Evolutionary conservation across 2,888 invertebrate species (phyloP), one percentile per base, ranked within the genome.

Genomic region (Pachliopta kotzebuea): DNA sequence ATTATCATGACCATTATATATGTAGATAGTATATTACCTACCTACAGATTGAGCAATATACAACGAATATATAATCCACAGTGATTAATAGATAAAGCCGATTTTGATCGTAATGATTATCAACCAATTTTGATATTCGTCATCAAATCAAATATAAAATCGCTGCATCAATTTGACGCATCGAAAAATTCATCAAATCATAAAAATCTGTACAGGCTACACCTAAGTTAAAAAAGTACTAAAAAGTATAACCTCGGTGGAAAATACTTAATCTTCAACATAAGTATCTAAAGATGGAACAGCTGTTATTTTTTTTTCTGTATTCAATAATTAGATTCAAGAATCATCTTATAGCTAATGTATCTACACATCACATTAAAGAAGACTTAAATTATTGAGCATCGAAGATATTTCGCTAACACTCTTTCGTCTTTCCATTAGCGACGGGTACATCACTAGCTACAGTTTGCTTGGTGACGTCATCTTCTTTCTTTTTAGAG

Each of bases 401-500:
- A 64, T 67, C 68, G 70, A 70, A 74, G 67, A 73, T 21, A 67
- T 74, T 68, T 72, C 63, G 73, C 79, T 87, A 89, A 73, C 83
- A 86, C 62, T 85, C 82, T 76, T 90, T 89, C 63, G 72, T 62
- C 74, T 85, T 83, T 9, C 76, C 82, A 69, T 81, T 80, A 2
- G 72, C 71, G 49, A 71, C 66, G n/a, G 67, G 60, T 29, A 62
- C 67, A 56, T 64, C 53, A 23, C 50, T 52, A 60, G 26, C 20
- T 56, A 59, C 60, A 45, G 61, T 37, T 56, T 58, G 52, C 18
- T 18, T n/a, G 18, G 20, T 50, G 14, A 24, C 11, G 2, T 24
- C 4, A 21, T 60, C 60, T 4, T 60, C 62, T 18, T 58, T 65
- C 59, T 70, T 66, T 56, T 67, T 63, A 29, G 61, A 23, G 21